Evolutionary conservation across 2,113 vertebrate genomes (phyloP).

Genomic region (Nerophis ophidion): DNA sequence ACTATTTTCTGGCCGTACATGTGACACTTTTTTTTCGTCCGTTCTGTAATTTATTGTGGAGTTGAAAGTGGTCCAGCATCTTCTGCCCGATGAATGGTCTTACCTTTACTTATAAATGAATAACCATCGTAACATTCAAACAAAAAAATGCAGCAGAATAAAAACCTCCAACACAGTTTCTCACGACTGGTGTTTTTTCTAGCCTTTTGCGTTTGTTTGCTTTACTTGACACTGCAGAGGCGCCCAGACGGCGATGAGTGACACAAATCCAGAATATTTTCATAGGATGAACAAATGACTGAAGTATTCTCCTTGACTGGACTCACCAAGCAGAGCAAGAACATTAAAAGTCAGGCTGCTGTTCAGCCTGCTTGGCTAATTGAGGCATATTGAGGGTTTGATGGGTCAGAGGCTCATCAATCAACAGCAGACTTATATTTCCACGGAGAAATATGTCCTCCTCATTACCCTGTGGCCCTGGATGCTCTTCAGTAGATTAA

Average conservation of each 20-base stretch:
- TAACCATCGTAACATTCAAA: not conserved
- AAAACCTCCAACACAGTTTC: slow-evolving; percentile 25
- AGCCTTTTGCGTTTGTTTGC: slow-evolving; percentile 51
- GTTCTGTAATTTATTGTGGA: slow-evolving; percentile 40
- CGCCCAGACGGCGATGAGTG: slow-evolving; percentile 31
- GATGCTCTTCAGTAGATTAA: slow-evolving; percentile 43
- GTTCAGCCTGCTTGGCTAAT: slow-evolving; percentile 49
- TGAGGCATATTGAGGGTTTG: slow-evolving; percentile 44
- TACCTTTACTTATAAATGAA: no score
- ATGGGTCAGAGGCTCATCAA: slow-evolving; percentile 38
- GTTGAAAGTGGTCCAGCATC: slow-evolving; percentile 42
- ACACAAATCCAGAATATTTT: slow-evolving; percentile 41
- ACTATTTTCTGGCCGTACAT: slow-evolving; percentile 51
- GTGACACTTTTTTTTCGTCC: slow-evolving; percentile 40
- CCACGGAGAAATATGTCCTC: slow-evolving; percentile 45
- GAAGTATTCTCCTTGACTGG: slow-evolving; percentile 48
- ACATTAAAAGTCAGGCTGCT: slow-evolving; percentile 36
- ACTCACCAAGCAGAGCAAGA: slow-evolving; percentile 30
- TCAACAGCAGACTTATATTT: slow-evolving; percentile 47
- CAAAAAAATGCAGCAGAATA: slow-evolving; percentile 3
- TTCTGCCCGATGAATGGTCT: slow-evolving; percentile 41
- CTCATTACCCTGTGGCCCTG: slow-evolving; percentile 36
- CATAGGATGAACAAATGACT: slow-evolving; percentile 58
- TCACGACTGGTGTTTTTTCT: slow-evolving; percentile 34
- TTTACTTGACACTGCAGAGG: slow-evolving; percentile 42